phyloP scores from a whole-genome alignment of 2,797 vertebrate species.

The Balearica regulorum region DNA sequence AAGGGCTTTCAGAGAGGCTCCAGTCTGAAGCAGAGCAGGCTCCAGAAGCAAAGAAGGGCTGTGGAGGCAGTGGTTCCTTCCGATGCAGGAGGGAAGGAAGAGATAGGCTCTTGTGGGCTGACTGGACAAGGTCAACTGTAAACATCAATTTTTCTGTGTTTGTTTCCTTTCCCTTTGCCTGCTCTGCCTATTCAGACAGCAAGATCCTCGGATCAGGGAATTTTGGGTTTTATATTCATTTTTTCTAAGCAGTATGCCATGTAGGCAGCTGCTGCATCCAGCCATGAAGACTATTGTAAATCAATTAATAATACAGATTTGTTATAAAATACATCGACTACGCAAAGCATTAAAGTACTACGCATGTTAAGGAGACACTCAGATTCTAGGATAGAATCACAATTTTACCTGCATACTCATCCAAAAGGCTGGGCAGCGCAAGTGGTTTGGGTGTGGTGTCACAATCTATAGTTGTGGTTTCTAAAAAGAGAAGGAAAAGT shows the following conservation, averaged over 20 bases:
- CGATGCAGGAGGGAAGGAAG: not conserved
- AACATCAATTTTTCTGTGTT: not conserved
- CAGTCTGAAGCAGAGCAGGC: not conserved
- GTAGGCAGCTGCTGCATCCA: not conserved
- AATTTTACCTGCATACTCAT: conserved; percentile 54
- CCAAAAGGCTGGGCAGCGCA: not conserved
- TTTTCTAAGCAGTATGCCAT: not conserved
- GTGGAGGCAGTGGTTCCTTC: not conserved
- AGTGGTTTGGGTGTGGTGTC: fast-evolving
- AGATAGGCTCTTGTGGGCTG: not conserved
- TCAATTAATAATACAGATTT: not conserved
- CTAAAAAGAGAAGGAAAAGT: conserved; percentile 10
- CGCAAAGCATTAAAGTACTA: not conserved
- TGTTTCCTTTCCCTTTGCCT: not conserved
- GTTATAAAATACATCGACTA: not conserved
- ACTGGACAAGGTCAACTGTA: not conserved
- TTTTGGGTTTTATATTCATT: not conserved
- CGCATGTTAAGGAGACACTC: not conserved
- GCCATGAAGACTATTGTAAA: not conserved
- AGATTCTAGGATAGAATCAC: not conserved
- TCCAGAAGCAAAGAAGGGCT: not conserved
- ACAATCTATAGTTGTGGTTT: conserved; percentile 32
- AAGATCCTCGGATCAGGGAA: not conserved
- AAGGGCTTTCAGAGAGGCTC: not conserved
- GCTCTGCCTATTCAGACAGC: not conserved